Percentiles rank a stretch among this genome's conserved stretches.
These are phyloP conservation scores for Mesoligia furuncula DNA, from an alignment of 2,888 invertebrate genomes.

Conservation along the genomic window DNA sequence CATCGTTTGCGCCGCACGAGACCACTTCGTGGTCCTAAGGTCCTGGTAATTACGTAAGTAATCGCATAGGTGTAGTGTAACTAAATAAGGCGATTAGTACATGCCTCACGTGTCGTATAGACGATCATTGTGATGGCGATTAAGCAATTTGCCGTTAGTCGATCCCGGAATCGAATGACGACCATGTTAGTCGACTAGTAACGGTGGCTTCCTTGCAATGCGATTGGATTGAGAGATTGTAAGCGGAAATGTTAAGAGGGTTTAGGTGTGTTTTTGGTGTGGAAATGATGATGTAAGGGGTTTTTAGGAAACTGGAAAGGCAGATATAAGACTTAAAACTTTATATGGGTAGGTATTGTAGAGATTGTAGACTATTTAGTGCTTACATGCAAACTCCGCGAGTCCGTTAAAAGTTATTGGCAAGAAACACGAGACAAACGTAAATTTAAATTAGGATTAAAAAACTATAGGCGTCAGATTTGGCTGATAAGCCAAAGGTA, in stretches of 20 bases:
- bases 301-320: not conserved
- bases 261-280: conserved; percentile 5
- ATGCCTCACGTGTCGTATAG: conserved; percentile 68
- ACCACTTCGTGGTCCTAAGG: conserved; percentile 57
- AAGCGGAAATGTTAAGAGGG: conserved; percentile 11
- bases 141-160: conserved; percentile 62
- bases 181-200: conserved; percentile 45
- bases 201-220: conserved; percentile 36
- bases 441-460: too few species aligned
- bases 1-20: conserved; percentile 37
- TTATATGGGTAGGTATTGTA: not conserved
- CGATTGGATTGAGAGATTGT: conserved; percentile 47
- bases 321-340: not conserved
- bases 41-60: conserved; percentile 71
- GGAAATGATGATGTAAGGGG: not conserved
- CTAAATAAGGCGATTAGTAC: conserved; percentile 74
- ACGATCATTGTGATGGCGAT: conserved; percentile 62
- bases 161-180: conserved; percentile 56
- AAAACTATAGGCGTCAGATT: too few species aligned
- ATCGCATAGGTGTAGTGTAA: conserved; percentile 70
- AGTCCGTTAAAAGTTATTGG: too few species aligned
- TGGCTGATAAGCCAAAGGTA: too few species aligned
- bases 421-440: too few species aligned
- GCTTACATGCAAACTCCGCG: too few species aligned
- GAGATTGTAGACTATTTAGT: too few species aligned